Conservation (phyloP, 2,797 vertebrate genomes). For the Anguilla anguilla region DNA sequence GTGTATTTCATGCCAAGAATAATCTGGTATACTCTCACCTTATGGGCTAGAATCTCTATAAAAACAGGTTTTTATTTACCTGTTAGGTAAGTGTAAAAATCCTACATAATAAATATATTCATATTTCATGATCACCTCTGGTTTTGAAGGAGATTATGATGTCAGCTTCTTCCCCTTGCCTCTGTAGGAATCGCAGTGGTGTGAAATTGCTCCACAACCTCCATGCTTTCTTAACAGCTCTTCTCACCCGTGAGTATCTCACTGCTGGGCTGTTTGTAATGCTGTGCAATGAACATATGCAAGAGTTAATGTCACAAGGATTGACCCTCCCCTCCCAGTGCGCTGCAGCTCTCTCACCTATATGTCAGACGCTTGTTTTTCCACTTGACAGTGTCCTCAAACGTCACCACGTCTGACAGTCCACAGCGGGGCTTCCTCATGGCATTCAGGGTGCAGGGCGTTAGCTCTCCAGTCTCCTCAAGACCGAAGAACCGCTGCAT, state of each 20-base stretch:
- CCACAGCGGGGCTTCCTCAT: conserved; percentile 67
- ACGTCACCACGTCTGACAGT: conserved; percentile 63
- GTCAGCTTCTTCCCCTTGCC: conserved; percentile 55
- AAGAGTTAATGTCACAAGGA: background rate
- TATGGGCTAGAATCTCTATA: background rate
- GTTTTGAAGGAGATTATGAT: conserved; percentile 62
- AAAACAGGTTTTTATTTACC: background rate
- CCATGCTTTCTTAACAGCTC: conserved; percentile 56
- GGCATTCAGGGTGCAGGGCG: conserved; percentile 52
- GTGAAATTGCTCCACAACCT: conserved; percentile 61
- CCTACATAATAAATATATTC: background rate
- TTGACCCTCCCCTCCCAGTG: background rate
- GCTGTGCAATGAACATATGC: conserved; percentile 42
- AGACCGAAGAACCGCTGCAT: conserved; percentile 68
- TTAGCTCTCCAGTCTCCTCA: conserved; percentile 56
- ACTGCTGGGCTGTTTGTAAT: conserved; percentile 42
- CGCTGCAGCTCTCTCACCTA: conserved; percentile 49
- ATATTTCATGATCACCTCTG: background rate
- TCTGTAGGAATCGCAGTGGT: conserved; percentile 47
- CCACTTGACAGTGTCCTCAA: conserved; percentile 55
- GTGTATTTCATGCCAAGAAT: background rate
- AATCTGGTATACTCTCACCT: background rate
- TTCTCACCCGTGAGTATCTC: conserved; percentile 32
- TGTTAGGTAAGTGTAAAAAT: background rate
- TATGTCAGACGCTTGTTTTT: conserved; percentile 60